Evolutionary conservation across 1,140 invertebrate species (phyloP).

Genomic region (Bilobella aurantiaca): DNA sequence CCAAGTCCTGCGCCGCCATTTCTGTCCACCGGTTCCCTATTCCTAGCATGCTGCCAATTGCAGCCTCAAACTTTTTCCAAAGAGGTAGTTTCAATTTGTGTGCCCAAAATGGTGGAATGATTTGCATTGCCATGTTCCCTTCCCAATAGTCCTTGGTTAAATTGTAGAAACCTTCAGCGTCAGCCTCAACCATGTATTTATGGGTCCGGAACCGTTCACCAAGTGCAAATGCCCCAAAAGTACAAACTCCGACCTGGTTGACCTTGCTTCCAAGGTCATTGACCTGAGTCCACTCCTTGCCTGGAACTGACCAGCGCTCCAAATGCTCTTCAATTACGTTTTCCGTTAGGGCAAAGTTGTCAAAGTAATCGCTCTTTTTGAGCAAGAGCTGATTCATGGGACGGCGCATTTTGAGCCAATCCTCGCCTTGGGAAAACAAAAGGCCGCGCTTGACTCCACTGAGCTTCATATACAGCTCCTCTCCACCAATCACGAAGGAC

Average conservation of each 20-base stretch:
- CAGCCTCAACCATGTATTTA: neutral
- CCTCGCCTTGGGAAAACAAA: slow-evolving; percentile 75
- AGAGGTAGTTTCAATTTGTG: neutral
- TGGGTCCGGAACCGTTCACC: neutral
- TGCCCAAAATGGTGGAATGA: neutral
- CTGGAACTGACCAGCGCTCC: neutral
- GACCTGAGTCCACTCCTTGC: neutral
- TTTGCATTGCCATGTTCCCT: neutral
- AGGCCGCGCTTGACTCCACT: slow-evolving; percentile 61
- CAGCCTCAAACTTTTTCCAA: neutral
- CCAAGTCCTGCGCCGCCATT: neutral
- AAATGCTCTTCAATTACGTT: neutral
- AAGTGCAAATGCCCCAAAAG: neutral
- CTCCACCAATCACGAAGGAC: slow-evolving; percentile 70
- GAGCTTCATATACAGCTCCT: slow-evolving; percentile 64
- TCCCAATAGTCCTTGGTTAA: neutral
- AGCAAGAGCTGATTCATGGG: slow-evolving; percentile 64
- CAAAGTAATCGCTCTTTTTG: slow-evolving; percentile 37
- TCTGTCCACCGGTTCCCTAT: neutral
- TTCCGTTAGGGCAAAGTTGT: neutral
- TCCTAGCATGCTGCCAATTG: neutral
- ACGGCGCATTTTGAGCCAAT: slow-evolving; percentile 59
- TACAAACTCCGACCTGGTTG: neutral
- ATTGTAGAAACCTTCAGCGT: neutral
- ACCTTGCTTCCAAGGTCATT: neutral